Conservation (phyloP, 2,797 vertebrate species). For the Ctenosaura bakeri region DNA sequence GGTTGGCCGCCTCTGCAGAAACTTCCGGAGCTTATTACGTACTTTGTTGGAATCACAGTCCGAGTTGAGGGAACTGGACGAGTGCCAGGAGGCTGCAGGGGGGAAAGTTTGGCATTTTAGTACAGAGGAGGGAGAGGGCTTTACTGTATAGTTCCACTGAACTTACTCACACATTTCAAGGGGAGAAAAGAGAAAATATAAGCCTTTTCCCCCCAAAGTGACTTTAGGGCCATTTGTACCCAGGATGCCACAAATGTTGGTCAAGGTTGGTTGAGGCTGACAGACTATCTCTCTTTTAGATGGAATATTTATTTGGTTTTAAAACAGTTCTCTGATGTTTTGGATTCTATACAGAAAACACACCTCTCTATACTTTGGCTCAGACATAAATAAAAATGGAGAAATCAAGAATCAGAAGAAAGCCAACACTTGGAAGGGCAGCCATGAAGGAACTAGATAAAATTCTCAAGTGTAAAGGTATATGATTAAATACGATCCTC, state of each 20-base stretch:
- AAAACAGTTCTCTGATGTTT: not conserved
- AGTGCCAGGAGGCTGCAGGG: slow-evolving; percentile 26
- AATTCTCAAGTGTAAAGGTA: no score
- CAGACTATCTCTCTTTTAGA: not conserved
- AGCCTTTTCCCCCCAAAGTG: not conserved
- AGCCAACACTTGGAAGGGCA: not conserved
- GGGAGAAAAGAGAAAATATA: not conserved
- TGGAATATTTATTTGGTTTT: not conserved
- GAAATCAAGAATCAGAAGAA: not conserved
- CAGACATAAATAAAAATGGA: not conserved
- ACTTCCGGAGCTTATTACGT: slow-evolving; percentile 91
- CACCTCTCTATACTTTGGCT: not conserved
- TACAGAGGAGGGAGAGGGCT: not conserved
- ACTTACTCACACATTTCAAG: not conserved
- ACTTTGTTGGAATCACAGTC: slow-evolving; percentile 88
- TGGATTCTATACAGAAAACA: not conserved
- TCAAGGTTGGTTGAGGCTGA: not conserved
- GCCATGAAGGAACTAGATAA: no score
- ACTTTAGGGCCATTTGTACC: not conserved
- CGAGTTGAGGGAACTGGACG: accelerated
- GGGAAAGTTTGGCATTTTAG: accelerated
- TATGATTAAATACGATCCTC: no score
- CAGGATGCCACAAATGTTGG: not conserved
- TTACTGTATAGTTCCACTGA: slow-evolving; percentile 2
- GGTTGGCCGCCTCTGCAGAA: slow-evolving; percentile 91